A percentile compares a stretch with the other conserved stretches of the same genome.
Evolutionary conservation across 2,113 vertebrate species (phyloP).

Genomic region (Martes martes): DNA sequence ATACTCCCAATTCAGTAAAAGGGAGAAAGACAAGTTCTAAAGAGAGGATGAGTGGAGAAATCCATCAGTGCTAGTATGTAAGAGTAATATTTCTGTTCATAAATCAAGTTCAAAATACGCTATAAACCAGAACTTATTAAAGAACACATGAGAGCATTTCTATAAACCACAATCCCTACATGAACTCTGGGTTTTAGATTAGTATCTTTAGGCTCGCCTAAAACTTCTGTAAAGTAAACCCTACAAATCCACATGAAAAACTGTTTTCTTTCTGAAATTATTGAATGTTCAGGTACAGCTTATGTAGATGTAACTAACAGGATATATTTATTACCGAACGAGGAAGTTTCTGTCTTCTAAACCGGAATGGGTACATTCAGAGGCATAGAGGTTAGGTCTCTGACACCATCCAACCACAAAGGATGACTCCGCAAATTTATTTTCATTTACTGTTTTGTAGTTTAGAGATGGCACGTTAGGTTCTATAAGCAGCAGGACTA

Average conservation of each 20-base stretch:
- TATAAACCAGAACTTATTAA: not conserved
- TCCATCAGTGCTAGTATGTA: not conserved
- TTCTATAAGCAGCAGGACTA: not conserved
- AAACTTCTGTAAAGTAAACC: not conserved
- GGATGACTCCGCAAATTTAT: not conserved
- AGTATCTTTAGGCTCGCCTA: not conserved
- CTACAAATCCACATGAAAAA: not conserved
- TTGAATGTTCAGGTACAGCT: not conserved
- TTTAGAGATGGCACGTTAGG: not conserved
- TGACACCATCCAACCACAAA: not conserved
- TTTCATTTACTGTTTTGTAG: not conserved
- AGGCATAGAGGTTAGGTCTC: not conserved
- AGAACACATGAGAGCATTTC: not conserved
- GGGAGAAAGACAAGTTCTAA: slow-evolving; percentile 11
- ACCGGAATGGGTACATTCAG: not conserved
- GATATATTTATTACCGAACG: not conserved
- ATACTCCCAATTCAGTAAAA: slow-evolving; percentile 23
- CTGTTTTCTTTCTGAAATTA: not conserved
- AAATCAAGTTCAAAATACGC: slow-evolving; percentile 42
- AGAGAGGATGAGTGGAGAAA: not conserved
- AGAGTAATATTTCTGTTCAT: not conserved
- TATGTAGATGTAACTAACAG: not conserved
- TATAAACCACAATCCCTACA: not conserved
- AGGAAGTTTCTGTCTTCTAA: not conserved
- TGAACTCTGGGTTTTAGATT: slow-evolving; percentile 8